phyloP scores from a whole-genome alignment of 2,113 vertebrate species.

The Tinamus guttatus region DNA sequence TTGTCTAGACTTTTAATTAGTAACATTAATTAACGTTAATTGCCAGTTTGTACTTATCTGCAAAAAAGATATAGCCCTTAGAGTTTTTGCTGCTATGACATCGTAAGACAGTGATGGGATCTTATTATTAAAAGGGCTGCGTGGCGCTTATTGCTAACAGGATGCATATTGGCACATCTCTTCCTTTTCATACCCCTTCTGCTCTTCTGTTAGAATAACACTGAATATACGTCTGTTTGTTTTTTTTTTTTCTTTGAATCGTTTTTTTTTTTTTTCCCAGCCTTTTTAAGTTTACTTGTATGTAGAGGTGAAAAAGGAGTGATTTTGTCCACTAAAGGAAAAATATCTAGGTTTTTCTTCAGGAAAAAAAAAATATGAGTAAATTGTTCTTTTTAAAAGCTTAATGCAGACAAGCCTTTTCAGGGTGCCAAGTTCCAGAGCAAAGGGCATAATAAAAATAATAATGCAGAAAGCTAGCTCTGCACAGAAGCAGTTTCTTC shows the following conservation, averaged over 20 bases:
- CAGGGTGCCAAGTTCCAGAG: neutral
- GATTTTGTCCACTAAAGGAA: neutral
- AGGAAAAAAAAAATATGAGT: neutral
- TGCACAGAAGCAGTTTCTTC: neutral
- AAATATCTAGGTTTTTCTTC: neutral
- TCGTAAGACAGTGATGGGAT: neutral
- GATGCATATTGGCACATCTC: neutral
- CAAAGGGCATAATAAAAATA: neutral
- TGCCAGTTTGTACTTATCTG: neutral
- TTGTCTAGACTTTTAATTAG: slow-evolving; percentile 36
- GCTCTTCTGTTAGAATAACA: neutral
- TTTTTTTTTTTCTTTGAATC: neutral
- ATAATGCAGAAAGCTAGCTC: neutral
- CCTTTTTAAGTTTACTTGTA: neutral
- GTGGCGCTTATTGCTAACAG: neutral
- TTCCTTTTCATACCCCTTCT: neutral
- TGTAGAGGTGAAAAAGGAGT: neutral
- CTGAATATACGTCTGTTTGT: neutral
- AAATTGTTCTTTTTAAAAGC: neutral
- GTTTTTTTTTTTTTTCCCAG: neutral
- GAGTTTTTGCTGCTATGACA: neutral
- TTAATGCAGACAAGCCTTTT: neutral
- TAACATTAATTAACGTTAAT: neutral
- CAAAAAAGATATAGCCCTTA: neutral
- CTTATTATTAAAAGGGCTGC: neutral